phyloP scores from a whole-genome alignment of 2,113 vertebrate genomes.

The Leucopsar rothschildi region DNA sequence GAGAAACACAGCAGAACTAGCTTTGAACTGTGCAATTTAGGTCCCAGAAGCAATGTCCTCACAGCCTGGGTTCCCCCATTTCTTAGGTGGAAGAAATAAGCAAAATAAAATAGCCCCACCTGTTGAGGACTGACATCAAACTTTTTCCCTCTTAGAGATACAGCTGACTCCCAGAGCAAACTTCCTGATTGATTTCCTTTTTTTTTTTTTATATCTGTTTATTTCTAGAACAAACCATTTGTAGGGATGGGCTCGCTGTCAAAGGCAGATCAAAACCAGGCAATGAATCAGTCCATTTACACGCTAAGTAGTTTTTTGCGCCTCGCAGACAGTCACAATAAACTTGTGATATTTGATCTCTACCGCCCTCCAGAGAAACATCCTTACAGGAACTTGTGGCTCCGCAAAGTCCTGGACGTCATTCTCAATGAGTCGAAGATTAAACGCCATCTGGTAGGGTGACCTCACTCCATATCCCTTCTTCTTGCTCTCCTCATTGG shows the following conservation, averaged over 20 bases:
- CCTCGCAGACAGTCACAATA: constrained; percentile 72
- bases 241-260: constrained; percentile 68
- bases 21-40: not conserved
- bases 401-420: constrained; percentile 77
- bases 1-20: not conserved
- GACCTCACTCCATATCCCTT: not conserved
- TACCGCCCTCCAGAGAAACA: constrained; percentile 79
- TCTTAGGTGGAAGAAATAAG: not conserved
- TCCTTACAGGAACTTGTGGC: constrained; percentile 78
- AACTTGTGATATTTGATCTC: constrained; percentile 84
- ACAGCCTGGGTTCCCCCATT: not conserved
- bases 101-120: not conserved
- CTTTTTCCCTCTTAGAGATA: not conserved
- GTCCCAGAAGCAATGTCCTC: not conserved
- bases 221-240: constrained; percentile 80
- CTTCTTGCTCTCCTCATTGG: not conserved
- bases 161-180: not conserved
- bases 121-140: not conserved
- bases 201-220: not conserved
- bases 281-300: constrained; percentile 79
- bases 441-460: constrained; percentile 79
- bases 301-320: constrained; percentile 78
- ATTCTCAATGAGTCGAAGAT: constrained; percentile 72
- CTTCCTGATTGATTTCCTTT: not conserved
- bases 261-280: constrained; percentile 60